Base-by-base conservation (phyloP, 2,888 invertebrate species). In the Pristionchus arcanus region DNA sequence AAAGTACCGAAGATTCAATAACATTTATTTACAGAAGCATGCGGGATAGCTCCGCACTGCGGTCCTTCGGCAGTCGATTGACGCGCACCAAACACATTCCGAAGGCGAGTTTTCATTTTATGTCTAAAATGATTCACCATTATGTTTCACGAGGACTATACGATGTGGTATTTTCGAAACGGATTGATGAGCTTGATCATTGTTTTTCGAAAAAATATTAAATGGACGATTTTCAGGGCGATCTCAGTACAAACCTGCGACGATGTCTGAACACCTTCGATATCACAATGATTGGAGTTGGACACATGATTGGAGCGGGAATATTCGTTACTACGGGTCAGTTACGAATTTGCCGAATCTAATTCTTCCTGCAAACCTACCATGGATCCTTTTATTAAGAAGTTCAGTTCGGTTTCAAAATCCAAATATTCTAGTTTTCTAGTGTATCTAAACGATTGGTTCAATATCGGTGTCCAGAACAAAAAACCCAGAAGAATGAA, bases 271-370 rank as follows among this genome's bases (percentile, higher is more conserved):
- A 90, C 21, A 90, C 91, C 4, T 63, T 91, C 77, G 92, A 92
- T 77, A 89, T 98, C 91, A 98, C 97, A 21, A 96, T 98, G 91
- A 96, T 98, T 90, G 98, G 98, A 90, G 97, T 98, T 85, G 98
- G 98, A 0, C 97, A 98, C 95, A 98, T 98, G 97, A 97, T 98
- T 4, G 98, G 98, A 19, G 98, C 98, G 86, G 98, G 98, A 25
- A 97, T 98, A 91, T 98, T 98, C 95, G 98, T 98, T 0, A 96
- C 98, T 89, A 97, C 95, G 28, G 96, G 95, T 49, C 42, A 11
- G 42, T 49, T 0, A 9, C 42, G 9, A 49, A 11, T 49, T 49
- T 3, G 3, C 3, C 42, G 42, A 49, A 49, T 49, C 42, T 49
- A 0, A 49, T 49, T 49, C 42, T 9, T 49, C 9, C 0, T 49